Evolutionary conservation across 2,888 invertebrate genomes (phyloP).

Genomic region (Drosophila macrothrix): DNA sequence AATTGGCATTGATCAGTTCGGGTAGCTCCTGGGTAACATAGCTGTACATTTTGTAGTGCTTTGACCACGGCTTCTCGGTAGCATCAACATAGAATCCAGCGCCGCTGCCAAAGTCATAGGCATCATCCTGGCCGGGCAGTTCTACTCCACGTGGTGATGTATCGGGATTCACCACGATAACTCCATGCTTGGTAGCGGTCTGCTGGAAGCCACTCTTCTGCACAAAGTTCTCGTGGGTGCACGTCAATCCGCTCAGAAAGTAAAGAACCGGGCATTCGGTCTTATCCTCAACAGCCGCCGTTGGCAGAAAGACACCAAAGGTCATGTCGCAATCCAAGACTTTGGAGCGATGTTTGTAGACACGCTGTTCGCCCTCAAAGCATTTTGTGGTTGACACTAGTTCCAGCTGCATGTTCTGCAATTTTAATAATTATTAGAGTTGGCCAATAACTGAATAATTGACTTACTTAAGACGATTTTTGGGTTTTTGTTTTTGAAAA

Average conservation of each 20-base stretch:
- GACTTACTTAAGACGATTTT: slow-evolving; percentile 2
- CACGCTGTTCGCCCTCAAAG: slow-evolving; percentile 82
- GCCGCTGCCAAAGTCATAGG: slow-evolving; percentile 97
- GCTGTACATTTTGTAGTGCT: slow-evolving; percentile 97
- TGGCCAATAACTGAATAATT: neutral
- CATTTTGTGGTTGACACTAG: slow-evolving; percentile 74
- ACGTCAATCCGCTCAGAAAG: slow-evolving; percentile 96
- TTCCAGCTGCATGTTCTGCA: slow-evolving; percentile 71
- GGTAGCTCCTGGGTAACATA: slow-evolving; percentile 96
- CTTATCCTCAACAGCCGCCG: slow-evolving; percentile 86
- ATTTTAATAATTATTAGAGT: neutral
- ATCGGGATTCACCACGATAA: slow-evolving; percentile 97
- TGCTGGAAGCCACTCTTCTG: slow-evolving; percentile 97
- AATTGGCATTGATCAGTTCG: slow-evolving; percentile 90
- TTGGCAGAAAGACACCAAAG: slow-evolving; percentile 96
- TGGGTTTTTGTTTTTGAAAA: neutral
- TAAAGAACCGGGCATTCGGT: slow-evolving; percentile 92
- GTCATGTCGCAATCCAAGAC: slow-evolving; percentile 95
- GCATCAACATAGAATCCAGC: slow-evolving; percentile 99
- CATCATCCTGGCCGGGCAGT: slow-evolving; percentile 95
- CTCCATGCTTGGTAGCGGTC: slow-evolving; percentile 93
- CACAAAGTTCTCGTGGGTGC: slow-evolving; percentile 98
- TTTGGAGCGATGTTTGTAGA: slow-evolving; percentile 83
- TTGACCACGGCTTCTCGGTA: slow-evolving; percentile 94
- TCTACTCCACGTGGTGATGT: slow-evolving; percentile 97